Evolutionary conservation across 2,797 vertebrate genomes (phyloP).

Genomic region (Leucoraja ocellata): DNA sequence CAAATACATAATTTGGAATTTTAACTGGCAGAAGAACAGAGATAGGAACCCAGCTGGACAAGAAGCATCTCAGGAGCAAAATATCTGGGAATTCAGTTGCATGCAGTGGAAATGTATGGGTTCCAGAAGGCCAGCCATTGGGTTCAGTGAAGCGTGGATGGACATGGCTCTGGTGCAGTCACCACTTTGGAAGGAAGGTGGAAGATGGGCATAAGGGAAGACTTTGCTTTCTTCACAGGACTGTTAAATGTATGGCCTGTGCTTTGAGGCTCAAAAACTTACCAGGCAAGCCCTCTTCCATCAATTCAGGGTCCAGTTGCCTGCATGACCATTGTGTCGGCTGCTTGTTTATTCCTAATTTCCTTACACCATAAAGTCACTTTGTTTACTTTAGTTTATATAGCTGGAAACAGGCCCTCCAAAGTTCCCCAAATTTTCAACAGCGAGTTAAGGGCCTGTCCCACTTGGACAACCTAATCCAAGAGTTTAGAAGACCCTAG

Average conservation of each 20-base stretch:
- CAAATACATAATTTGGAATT: not conserved
- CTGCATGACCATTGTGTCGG: too few species aligned
- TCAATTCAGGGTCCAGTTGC: not conserved
- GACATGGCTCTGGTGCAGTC: not conserved
- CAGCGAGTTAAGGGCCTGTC: too few species aligned
- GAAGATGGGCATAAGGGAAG: not conserved
- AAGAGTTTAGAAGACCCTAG: too few species aligned
- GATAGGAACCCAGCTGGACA: not conserved
- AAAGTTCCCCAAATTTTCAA: too few species aligned
- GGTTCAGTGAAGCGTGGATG: not conserved
- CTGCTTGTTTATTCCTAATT: not conserved
- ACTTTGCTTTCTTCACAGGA: not conserved
- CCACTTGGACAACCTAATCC: too few species aligned
- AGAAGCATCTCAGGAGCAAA: not conserved
- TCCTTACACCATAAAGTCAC: too few species aligned
- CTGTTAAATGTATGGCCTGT: not conserved
- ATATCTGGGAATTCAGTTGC: not conserved
- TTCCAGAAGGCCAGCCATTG: not conserved
- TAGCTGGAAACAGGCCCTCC: too few species aligned
- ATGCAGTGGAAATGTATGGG: not conserved
- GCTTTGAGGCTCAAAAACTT: not conserved
- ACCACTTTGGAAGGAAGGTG: not conserved
- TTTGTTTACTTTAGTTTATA: too few species aligned
- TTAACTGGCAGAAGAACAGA: not conserved
- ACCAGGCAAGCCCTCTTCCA: not conserved